Percentiles rank a stretch among this genome's conserved stretches.
Conservation (phyloP, 35 echinoderm and acorn worm species). For the Nesometra sesokonis region DNA sequence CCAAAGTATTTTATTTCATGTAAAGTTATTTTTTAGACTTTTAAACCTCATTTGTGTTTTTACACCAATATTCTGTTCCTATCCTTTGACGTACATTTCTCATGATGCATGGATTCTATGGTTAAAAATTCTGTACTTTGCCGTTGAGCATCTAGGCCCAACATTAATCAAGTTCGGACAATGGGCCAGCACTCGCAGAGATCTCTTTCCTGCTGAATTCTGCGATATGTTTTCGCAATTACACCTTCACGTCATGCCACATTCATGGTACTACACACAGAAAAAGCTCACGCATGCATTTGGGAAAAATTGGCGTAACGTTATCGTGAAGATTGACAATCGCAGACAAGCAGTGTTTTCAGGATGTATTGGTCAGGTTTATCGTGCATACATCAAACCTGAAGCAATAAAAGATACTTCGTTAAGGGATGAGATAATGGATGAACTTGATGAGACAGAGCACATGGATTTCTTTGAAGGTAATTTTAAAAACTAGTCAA, state of each 20-base stretch:
- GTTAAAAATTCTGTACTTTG: constrained; percentile 27
- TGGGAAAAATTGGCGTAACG: constrained; percentile 52
- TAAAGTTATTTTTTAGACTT: not conserved
- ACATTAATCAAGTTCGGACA: constrained; percentile 95
- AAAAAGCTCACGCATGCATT: constrained; percentile 49
- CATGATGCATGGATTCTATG: constrained; percentile 15
- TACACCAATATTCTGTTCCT: not conserved
- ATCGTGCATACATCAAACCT: constrained; percentile 61
- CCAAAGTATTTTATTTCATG: not conserved
- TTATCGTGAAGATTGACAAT: constrained; percentile 19
- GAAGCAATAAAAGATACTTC: constrained; percentile 15
- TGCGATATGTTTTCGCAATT: constrained; percentile 64
- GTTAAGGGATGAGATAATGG: constrained; percentile 1
- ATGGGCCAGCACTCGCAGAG: constrained; percentile 88
- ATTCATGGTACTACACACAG: constrained; percentile 61
- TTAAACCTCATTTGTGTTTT: not conserved
- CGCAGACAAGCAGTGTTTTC: constrained; percentile 39
- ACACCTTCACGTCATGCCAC: constrained; percentile 61
- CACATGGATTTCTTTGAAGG: constrained; percentile 4
- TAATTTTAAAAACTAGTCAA: not conserved
- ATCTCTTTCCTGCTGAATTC: constrained; percentile 67
- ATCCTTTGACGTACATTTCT: not conserved
- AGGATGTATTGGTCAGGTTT: constrained; percentile 91
- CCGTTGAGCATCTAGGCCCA: constrained; percentile 65
- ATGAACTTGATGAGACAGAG: not conserved